These are phyloP conservation scores for Vandiemenella viatica DNA, from an alignment of 2,888 invertebrate species.

Conservation along the genomic window DNA sequence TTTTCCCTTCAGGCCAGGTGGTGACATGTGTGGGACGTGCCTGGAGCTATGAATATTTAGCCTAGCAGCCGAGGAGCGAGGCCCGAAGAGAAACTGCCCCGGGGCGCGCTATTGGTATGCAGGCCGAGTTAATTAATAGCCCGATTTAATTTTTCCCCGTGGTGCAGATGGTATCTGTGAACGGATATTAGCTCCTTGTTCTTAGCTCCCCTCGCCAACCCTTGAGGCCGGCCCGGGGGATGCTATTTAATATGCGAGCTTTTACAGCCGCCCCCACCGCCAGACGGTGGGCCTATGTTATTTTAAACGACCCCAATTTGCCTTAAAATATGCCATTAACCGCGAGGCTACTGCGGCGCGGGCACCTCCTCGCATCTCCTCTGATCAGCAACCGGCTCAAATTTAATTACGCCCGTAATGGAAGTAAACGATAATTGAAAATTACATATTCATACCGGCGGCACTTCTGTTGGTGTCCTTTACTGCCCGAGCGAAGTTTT, in stretches of 20 bases:
- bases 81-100: too few species aligned
- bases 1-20: too few species aligned
- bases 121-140: neutral
- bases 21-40: too few species aligned
- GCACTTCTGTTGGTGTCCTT: too few species aligned
- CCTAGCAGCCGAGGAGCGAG: too few species aligned
- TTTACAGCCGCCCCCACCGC: neutral
- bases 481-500: too few species aligned
- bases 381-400: neutral
- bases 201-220: neutral
- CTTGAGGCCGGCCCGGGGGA: neutral
- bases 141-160: neutral
- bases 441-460: neutral
- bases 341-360: neutral
- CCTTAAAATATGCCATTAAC: conserved; percentile 8
- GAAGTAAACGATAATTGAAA: neutral
- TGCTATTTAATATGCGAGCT: conserved; percentile 5
- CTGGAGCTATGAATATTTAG: too few species aligned
- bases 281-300: neutral
- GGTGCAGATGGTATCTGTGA: neutral
- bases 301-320: neutral
- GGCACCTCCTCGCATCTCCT: neutral
- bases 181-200: neutral
- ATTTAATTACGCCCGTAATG: neutral
- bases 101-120: neutral